phyloP scores from a whole-genome alignment of 2,888 invertebrate genomes.

The Sinotaia quadrata region DNA sequence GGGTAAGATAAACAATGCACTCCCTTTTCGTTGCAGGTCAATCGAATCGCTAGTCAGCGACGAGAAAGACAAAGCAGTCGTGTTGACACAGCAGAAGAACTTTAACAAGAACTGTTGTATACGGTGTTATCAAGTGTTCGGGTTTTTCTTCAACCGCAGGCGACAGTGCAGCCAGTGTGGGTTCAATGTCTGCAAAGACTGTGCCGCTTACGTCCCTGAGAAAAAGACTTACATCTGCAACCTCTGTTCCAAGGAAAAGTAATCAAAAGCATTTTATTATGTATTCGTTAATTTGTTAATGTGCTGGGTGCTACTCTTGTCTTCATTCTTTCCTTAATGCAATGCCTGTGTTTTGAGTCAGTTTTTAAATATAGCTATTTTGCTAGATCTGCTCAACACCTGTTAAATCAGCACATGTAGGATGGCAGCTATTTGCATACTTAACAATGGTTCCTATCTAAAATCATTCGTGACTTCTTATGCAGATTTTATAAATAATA shows the following conservation, averaged over 20 bases:
- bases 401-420: no score
- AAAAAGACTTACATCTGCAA: slow-evolving; percentile 65
- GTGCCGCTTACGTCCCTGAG: slow-evolving; percentile 57
- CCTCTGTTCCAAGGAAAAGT: slow-evolving; percentile 69
- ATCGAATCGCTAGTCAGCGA: slow-evolving; percentile 59
- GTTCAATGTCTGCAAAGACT: slow-evolving; percentile 68
- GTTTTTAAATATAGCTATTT: no score
- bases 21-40: slow-evolving; percentile 51
- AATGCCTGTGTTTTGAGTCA: no score
- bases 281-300: no score
- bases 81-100: slow-evolving; percentile 55
- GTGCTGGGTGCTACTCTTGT: no score
- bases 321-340: no score
- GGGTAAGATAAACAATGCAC: background rate
- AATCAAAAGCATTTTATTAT: no score
- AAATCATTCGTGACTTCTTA: no score
- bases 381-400: no score
- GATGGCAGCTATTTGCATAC: no score
- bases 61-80: slow-evolving; percentile 56
- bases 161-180: slow-evolving; percentile 65
- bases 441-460: no score
- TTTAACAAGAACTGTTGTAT: slow-evolving; percentile 69
- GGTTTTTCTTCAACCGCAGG: slow-evolving; percentile 69
- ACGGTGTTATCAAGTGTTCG: slow-evolving; percentile 65
- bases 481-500: no score